Percentiles rank a stretch among this genome's conserved stretches.
Evolutionary conservation across 2,113 vertebrate genomes (phyloP).

Genomic region (Laticauda laticaudata): DNA sequence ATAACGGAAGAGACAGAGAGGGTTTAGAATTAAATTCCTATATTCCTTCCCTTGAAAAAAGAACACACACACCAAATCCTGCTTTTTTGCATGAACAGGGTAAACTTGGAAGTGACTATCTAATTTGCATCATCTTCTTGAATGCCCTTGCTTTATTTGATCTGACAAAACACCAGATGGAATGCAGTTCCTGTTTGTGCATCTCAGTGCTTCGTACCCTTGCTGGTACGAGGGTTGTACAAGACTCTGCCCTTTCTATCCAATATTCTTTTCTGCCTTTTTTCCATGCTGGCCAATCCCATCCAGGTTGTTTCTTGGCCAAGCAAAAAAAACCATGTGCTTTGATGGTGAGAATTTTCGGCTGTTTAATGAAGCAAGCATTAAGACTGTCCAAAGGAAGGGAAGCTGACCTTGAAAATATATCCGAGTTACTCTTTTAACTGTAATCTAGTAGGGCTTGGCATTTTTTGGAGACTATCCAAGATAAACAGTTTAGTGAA

Average conservation of each 20-base stretch:
- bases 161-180: background rate
- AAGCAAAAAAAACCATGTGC: accelerated
- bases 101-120: background rate
- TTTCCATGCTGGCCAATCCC: background rate
- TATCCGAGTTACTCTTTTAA: background rate
- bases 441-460: background rate
- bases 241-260: background rate
- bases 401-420: conserved; percentile 22
- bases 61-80: background rate
- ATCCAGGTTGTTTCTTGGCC: conserved; percentile 16
- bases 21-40: background rate
- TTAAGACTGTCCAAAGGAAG: background rate
- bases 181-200: background rate
- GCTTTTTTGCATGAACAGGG: background rate
- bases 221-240: background rate
- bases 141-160: conserved; percentile 15
- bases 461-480: background rate
- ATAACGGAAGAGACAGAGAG: background rate
- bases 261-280: background rate
- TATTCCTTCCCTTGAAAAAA: background rate
- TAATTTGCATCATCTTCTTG: background rate
- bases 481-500: conserved; percentile 4
- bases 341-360: background rate
- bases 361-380: background rate
- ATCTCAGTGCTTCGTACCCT: background rate